These are phyloP conservation scores for Dicycla oo DNA, from an alignment of 2,888 invertebrate species.

Conservation along the genomic window DNA sequence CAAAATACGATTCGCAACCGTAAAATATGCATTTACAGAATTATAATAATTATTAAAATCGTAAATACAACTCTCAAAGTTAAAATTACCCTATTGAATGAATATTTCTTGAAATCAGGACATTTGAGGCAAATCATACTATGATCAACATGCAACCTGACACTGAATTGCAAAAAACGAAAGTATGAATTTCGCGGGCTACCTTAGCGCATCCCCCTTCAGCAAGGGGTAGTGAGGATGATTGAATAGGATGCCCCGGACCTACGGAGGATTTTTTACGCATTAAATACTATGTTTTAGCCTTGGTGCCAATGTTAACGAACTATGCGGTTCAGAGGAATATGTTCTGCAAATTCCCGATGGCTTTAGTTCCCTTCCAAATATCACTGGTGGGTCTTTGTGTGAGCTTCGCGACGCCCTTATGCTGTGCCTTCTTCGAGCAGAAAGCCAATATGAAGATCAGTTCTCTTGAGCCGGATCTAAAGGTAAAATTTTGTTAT, in stretches of 20 bases:
- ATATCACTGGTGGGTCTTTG: conserved; percentile 25
- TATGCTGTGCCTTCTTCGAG: conserved; percentile 35
- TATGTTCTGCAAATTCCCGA: conserved; percentile 36
- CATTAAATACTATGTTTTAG: conserved; percentile 25
- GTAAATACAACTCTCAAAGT: no score
- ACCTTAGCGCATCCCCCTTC: no score
- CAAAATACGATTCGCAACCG: no score
- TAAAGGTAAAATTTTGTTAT: conserved; percentile 31
- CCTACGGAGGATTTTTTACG: not conserved
- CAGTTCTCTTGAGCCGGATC: not conserved
- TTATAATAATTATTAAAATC: no score
- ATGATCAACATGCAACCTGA: no score
- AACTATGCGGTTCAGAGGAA: conserved; percentile 21
- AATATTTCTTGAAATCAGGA: no score
- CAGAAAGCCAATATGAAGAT: conserved; percentile 18
- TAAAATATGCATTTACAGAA: no score
- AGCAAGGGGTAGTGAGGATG: not conserved
- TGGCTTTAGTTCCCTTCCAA: conserved; percentile 48
- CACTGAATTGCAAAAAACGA: no score
- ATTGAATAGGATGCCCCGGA: not conserved
- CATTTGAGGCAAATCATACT: no score
- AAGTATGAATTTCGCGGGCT: no score
- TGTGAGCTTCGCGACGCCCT: conserved; percentile 20
- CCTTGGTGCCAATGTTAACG: conserved; percentile 37
- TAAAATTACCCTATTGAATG: no score